A percentile compares a stretch with the other conserved stretches of the same genome.
Conservation (phyloP, 2,113 vertebrate species). For the Atherinomorus stipes region DNA sequence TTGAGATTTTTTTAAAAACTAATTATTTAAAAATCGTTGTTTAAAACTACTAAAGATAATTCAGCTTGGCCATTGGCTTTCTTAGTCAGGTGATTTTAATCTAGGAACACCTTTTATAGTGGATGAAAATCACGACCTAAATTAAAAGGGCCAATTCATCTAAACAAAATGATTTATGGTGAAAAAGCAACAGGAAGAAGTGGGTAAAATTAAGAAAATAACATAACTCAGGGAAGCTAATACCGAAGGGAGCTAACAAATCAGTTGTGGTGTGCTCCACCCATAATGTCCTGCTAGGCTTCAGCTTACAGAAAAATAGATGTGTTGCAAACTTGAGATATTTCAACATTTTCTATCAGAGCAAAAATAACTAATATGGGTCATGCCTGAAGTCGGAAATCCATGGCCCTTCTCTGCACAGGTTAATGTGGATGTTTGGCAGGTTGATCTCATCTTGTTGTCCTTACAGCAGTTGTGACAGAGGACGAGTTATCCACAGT, state of each 20-base stretch:
- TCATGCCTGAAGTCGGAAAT: neutral
- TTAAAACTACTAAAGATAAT: neutral
- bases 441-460: slow-evolving; percentile 4
- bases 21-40: too few species aligned
- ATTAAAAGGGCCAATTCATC: neutral
- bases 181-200: neutral
- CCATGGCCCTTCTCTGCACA: neutral
- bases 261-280: slow-evolving; percentile 2
- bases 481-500: slow-evolving; percentile 27
- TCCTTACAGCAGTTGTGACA: slow-evolving; percentile 25
- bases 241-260: neutral
- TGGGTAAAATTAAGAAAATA: neutral
- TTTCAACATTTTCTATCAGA: neutral
- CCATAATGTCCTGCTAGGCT: slow-evolving; percentile 9
- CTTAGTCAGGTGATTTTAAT: neutral
- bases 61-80: neutral
- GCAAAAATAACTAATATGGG: neutral
- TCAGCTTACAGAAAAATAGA: neutral
- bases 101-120: neutral
- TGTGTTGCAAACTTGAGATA: neutral
- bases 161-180: neutral
- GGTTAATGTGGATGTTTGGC: slow-evolving; percentile 15
- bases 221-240: neutral
- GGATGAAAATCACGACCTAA: slow-evolving; percentile 5
- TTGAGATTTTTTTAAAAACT: too few species aligned